Percentiles rank a stretch among this genome's conserved stretches.
These are phyloP conservation scores for Aphrophora alni DNA, from an alignment of 2,888 invertebrate species.

Conservation along the genomic window DNA sequence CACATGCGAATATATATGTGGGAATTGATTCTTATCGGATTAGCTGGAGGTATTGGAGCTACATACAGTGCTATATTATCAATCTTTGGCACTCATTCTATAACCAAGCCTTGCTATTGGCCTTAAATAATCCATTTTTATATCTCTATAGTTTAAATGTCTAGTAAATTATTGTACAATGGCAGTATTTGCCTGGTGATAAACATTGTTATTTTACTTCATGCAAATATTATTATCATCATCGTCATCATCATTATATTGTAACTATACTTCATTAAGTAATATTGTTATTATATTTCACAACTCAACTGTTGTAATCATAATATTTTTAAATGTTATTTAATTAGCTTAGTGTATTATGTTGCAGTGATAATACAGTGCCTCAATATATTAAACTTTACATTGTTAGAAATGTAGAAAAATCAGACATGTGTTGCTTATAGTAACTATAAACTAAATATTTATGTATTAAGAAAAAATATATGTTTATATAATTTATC, in stretches of 20 bases:
- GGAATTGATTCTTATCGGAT: conserved; percentile 66
- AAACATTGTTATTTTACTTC: no score
- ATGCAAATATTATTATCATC: no score
- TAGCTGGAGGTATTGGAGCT: conserved; percentile 65
- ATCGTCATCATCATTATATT: not conserved
- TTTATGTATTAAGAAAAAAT: no score
- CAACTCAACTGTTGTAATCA: not conserved
- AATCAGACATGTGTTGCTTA: no score
- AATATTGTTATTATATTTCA: not conserved
- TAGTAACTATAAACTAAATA: no score
- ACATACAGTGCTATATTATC: conserved; percentile 67
- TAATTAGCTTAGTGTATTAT: not conserved
- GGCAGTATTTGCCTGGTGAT: no score
- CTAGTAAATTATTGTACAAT: no score
- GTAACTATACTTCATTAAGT: not conserved
- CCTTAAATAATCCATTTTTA: not conserved
- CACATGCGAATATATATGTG: conserved; percentile 67
- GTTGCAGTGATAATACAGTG: not conserved
- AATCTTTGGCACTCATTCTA: conserved; percentile 59
- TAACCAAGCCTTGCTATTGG: conserved; percentile 57
- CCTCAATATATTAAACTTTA: not conserved
- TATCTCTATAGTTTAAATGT: no score
- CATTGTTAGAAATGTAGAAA: no score
- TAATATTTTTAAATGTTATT: no score
- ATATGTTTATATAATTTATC: no score